Evolutionary conservation across 2,888 invertebrate genomes (phyloP).

Genomic region (Leptarthrus brevirostris): DNA sequence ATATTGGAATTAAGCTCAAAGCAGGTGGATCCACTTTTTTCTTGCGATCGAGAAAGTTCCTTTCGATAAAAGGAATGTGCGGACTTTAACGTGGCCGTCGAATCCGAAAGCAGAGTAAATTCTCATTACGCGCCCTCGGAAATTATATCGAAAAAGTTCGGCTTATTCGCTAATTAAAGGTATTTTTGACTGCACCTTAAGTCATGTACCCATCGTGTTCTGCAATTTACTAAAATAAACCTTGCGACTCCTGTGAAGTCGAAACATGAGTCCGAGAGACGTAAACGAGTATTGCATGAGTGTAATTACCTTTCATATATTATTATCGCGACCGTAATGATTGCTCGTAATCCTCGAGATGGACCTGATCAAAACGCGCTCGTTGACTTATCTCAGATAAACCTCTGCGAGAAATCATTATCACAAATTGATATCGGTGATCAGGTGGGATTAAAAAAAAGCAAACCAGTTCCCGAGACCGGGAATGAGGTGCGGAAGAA

Average conservation of each 20-base stretch:
- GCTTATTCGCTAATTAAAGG: conserved; percentile 30
- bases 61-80: neutral
- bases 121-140: neutral
- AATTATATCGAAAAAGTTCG: neutral
- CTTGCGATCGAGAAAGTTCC: conserved; percentile 1
- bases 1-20: neutral
- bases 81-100: neutral
- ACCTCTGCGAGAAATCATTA: conserved; percentile 18
- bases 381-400: conserved; percentile 31
- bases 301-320: conserved; percentile 31
- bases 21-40: conserved; percentile 7
- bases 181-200: neutral
- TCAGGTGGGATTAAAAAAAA: conserved; percentile 6
- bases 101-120: too few species aligned
- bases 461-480: conserved; percentile 27
- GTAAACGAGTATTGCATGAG: conserved; percentile 20
- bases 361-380: neutral
- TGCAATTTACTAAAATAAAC: conserved; percentile 16
- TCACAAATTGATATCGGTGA: conserved; percentile 36
- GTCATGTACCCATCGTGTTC: neutral
- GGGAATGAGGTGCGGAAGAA: neutral
- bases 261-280: neutral
- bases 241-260: neutral
- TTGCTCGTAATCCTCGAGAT: neutral
- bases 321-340: conserved; percentile 27